phyloP scores from a whole-genome alignment of 92 coral and sea anemone genomes.

The Zoanthus sansibaricus region DNA sequence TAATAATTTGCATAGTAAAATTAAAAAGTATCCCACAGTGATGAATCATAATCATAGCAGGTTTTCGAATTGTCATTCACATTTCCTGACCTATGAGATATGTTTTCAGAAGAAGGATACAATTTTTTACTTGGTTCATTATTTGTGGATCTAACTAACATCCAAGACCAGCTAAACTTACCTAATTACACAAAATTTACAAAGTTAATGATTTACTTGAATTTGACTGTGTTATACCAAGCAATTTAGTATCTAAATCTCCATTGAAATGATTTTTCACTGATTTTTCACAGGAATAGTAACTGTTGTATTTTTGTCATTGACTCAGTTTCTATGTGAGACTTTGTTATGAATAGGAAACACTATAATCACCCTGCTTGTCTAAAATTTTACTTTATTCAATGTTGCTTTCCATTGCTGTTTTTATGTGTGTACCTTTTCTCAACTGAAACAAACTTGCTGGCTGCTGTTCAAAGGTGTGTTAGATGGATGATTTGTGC shows the following conservation, averaged over 20 bases:
- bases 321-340: neutral
- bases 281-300: neutral
- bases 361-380: neutral
- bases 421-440: neutral
- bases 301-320: neutral
- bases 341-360: neutral
- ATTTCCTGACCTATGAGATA: constrained; percentile 71
- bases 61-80: constrained; percentile 49
- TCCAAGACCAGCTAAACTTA: too few relatives aligned
- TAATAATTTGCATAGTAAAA: too few relatives aligned
- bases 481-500: neutral
- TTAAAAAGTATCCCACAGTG: constrained; percentile 58
- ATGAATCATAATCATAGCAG: constrained; percentile 79
- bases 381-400: neutral
- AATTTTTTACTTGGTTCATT: too few relatives aligned
- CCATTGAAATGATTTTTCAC: neutral
- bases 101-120: too few relatives aligned
- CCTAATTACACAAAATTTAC: too few relatives aligned
- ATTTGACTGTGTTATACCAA: constrained; percentile 26
- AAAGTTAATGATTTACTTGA: constrained; percentile 54
- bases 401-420: neutral
- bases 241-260: neutral
- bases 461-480: neutral
- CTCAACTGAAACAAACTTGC: neutral
- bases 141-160: too few relatives aligned